A percentile compares a stretch with the other conserved stretches of the same genome.
Conservation (phyloP, 2,113 vertebrate species). For the Hippopotamus amphibius region DNA sequence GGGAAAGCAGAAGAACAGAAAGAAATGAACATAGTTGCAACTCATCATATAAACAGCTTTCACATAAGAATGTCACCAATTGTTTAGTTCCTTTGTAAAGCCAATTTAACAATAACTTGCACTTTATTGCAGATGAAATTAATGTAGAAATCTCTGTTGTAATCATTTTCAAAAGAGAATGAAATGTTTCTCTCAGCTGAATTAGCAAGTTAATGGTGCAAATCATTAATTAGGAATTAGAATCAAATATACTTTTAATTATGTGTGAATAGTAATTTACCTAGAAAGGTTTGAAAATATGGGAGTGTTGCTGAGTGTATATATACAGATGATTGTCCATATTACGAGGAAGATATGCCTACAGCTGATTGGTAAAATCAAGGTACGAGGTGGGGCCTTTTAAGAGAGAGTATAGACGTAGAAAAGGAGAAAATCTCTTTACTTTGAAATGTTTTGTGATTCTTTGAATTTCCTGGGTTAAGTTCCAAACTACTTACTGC, state of each 20-base stretch:
- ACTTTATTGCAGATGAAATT: neutral
- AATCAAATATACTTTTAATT: neutral
- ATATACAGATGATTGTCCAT: neutral
- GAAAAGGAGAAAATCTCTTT: neutral
- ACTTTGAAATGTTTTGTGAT: neutral
- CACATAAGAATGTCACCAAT: neutral
- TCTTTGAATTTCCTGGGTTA: neutral
- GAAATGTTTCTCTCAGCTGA: neutral
- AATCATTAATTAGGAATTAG: neutral
- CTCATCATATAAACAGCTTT: neutral
- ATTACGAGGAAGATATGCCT: neutral
- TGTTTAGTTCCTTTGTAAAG: neutral
- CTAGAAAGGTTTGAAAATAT: neutral
- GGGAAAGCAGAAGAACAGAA: neutral
- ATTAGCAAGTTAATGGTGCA: neutral
- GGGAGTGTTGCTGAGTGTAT: neutral
- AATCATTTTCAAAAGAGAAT: neutral
- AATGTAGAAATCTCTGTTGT: neutral
- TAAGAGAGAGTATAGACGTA: neutral
- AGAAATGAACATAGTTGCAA: neutral
- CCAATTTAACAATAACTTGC: neutral
- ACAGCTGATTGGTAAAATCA: neutral
- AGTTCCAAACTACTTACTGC: neutral
- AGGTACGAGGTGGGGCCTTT: neutral
- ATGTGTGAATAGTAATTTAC: neutral